These are phyloP conservation scores for Muscicapa comitata DNA, from an alignment of 2,797 vertebrate genomes.

Conservation along the genomic window DNA sequence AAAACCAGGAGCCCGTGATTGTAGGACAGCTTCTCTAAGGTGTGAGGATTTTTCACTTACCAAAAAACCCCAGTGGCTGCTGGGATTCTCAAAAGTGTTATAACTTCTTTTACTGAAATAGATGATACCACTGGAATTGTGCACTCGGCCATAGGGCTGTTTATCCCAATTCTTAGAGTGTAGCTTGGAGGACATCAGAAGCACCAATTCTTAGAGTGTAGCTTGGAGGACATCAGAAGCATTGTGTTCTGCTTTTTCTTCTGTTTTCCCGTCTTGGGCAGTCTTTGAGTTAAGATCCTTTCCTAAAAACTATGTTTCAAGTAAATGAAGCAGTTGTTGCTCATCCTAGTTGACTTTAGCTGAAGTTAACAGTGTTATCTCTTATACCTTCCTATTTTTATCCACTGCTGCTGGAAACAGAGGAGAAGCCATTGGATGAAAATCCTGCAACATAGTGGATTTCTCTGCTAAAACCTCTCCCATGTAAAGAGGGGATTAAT, in stretches of 20 bases:
- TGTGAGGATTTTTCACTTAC: neutral
- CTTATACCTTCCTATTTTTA: neutral
- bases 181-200: neutral
- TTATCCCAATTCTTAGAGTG: neutral
- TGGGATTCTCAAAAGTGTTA: neutral
- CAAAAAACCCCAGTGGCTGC: neutral
- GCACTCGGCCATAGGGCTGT: fast-evolving
- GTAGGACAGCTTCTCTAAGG: neutral
- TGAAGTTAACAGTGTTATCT: neutral
- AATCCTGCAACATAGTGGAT: neutral
- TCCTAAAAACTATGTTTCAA: neutral
- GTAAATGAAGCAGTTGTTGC: neutral
- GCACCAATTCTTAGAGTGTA: neutral
- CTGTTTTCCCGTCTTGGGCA: neutral
- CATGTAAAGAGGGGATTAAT: neutral
- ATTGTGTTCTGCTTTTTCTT: neutral
- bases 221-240: neutral
- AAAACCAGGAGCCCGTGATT: neutral
- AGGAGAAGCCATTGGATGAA: neutral
- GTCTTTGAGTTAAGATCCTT: neutral
- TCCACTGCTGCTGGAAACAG: neutral
- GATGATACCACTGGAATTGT: neutral
- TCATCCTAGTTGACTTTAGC: neutral
- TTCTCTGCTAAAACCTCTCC: neutral
- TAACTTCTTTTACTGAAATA: neutral